Evolutionary conservation across 2,113 vertebrate genomes (phyloP), one percentile per base, ranked within the genome.

Genomic region (Sceloporus tristichus): DNA sequence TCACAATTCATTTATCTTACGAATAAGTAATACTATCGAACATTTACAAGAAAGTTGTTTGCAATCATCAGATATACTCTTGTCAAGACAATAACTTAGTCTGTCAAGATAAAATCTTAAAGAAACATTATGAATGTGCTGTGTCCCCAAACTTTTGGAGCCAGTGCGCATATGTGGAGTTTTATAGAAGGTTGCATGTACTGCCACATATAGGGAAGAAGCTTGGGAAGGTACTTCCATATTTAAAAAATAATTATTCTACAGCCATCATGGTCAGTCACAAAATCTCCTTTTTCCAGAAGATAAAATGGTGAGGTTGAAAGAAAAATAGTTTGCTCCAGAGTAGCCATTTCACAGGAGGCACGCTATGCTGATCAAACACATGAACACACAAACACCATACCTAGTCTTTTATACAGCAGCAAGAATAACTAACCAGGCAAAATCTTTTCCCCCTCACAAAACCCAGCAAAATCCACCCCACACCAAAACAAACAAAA

Each of bases 1-100:
- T 98, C 97, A 97, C 97, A 98, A 98, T 98, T 98, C 98, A 98
- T 99, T 98, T 97, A 96, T 97, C 97, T 97, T 98, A 98, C 98
- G 98, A 99, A 98, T 98, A 97, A 98, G 98, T 97, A 98, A 97
- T 95, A 96, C 95, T 97, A 97, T 97, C 96, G 97, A 98, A 98
- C 96, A 96, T 93, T 98, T 97, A 96, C 91, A 96, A 96, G 95
- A 97, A 97, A 97, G 96, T 98, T 96, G 94, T 96, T 95, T 94
- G 95, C 91, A 91, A 94, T 94, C 89, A 95, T 92, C 91, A 95
- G 95, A 95, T 96, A 87, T 90, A 93, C 92, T 97, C 93, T 91
- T 94, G 95, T 95, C 95, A 95, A 90, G 92, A 94, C 89, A 90
- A 94, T 92, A 96, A 95, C 89, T 96, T 96, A 94, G 94, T 96